These are phyloP conservation scores for Hydropsyche betteni DNA, from an alignment of 2,888 invertebrate species.

Conservation along the genomic window DNA sequence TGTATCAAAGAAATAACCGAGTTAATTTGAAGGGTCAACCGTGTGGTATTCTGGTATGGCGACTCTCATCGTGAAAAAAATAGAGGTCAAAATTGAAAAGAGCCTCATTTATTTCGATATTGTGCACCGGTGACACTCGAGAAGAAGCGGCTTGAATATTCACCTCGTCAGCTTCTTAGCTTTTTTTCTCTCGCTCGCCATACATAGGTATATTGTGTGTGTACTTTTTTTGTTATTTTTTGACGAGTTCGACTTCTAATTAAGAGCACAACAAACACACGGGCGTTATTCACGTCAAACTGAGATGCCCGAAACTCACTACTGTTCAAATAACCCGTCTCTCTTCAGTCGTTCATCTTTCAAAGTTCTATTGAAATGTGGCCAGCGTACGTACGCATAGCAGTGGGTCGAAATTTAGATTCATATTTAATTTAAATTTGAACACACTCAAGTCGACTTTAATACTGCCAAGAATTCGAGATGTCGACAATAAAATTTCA, in stretches of 20 bases:
- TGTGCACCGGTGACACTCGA: constrained; percentile 23
- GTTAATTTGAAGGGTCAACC: not conserved
- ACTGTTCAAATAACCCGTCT: constrained; percentile 31
- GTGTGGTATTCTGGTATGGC: no score
- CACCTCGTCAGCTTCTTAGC: constrained; percentile 16
- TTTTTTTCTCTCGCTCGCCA: constrained; percentile 7
- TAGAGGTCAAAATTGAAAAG: constrained; percentile 32
- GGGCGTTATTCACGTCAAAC: constrained; percentile 39
- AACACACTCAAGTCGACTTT: not conserved
- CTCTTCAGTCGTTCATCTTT: constrained; percentile 34
- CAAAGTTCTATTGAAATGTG: constrained; percentile 37
- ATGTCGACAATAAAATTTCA: not conserved
- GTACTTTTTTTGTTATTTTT: constrained; percentile 20
- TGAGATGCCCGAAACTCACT: constrained; percentile 38
- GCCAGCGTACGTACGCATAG: not conserved
- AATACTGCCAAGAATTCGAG: not conserved
- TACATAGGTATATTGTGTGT: not conserved
- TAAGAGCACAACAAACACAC: constrained; percentile 38
- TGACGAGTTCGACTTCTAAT: constrained; percentile 38
- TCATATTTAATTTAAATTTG: not conserved
- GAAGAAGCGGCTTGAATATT: constrained; percentile 28
- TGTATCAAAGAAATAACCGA: not conserved
- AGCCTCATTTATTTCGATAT: constrained; percentile 24
- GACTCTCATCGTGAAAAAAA: not conserved
- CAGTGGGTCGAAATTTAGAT: not conserved